Evolutionary conservation across 2,797 vertebrate genomes (phyloP).

Genomic region (Naso thynnoides): DNA sequence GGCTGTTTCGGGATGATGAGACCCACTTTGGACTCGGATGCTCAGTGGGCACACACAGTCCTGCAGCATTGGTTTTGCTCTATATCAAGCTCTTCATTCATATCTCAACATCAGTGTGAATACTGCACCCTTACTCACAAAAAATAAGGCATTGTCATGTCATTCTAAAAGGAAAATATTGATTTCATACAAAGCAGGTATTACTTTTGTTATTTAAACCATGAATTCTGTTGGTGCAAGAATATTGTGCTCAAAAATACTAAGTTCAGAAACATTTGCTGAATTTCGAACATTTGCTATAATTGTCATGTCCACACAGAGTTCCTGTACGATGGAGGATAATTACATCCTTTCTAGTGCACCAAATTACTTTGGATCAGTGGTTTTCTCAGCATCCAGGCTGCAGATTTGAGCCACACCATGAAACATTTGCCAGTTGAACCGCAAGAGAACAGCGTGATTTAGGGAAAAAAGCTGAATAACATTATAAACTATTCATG

Average conservation of each 20-base stretch:
- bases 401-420: no score
- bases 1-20: conserved; percentile 22
- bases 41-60: background rate
- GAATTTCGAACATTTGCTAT: background rate
- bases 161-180: background rate
- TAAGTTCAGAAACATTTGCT: background rate
- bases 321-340: background rate
- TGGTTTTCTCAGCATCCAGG: background rate
- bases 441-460: background rate
- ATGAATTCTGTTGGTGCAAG: background rate
- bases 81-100: conserved; percentile 12
- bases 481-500: background rate
- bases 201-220: background rate
- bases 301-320: background rate
- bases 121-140: no score
- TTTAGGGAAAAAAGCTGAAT: background rate
- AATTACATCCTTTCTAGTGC: background rate
- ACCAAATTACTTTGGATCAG: background rate
- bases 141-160: background rate
- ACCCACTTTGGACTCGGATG: background rate
- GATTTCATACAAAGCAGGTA: background rate
- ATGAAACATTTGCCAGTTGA: background rate
- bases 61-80: background rate
- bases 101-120: background rate
- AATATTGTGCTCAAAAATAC: background rate